phyloP scores from a whole-genome alignment of 2,113 vertebrate genomes.

The Lasiurus borealis region DNA sequence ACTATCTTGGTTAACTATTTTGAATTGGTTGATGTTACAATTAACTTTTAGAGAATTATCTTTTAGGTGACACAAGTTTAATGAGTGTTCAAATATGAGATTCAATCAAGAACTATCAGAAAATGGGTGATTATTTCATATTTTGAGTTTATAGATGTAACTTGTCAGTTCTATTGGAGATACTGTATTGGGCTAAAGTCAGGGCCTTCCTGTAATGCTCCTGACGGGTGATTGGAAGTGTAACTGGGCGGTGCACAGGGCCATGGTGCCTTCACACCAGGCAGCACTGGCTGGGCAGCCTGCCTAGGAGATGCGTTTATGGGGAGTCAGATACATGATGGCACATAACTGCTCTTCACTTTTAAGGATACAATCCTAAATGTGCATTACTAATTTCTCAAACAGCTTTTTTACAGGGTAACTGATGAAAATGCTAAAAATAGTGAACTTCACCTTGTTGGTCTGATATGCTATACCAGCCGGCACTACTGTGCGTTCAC shows the following conservation, averaged over 20 bases:
- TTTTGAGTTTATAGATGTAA: not conserved
- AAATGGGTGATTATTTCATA: not conserved
- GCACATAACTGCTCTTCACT: not conserved
- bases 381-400: constrained; percentile 32
- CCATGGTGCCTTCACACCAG: not conserved
- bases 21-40: not conserved
- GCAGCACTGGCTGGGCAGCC: too few relatives aligned
- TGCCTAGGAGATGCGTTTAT: not conserved
- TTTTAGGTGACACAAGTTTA: not conserved
- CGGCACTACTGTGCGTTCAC: constrained; percentile 98
- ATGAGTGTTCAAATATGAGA: not conserved
- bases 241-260: not conserved
- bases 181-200: not conserved
- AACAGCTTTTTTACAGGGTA: constrained; percentile 96
- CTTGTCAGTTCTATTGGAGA: not conserved
- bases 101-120: not conserved
- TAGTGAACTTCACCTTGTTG: constrained; percentile 95
- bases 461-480: constrained; percentile 98
- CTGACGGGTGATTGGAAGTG: not conserved
- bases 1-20: constrained; percentile 13
- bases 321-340: not conserved
- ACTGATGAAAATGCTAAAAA: constrained; percentile 96
- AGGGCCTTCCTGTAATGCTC: not conserved
- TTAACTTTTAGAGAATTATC: not conserved
- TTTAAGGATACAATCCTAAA: not conserved